Evolutionary conservation across 2,888 invertebrate genomes (phyloP).

Genomic region (Ametastegia equiseti): DNA sequence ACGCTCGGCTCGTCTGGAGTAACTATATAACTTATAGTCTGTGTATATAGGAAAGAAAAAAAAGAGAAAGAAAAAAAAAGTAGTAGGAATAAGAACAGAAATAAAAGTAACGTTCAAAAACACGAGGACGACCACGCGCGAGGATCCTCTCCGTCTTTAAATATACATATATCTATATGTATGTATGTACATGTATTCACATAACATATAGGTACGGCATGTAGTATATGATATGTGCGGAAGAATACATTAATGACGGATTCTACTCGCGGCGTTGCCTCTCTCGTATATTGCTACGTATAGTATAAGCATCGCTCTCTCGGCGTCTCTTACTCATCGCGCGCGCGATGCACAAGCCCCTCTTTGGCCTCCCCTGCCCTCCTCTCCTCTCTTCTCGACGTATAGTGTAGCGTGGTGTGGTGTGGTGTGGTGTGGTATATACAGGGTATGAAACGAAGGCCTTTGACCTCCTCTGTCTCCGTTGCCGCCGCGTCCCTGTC

Average conservation of each 20-base stretch:
- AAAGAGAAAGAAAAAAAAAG: background rate
- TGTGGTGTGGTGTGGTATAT: conserved; percentile 48
- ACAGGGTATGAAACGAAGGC: conserved; percentile 69
- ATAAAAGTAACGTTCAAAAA: background rate
- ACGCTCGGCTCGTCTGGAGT: too few species aligned
- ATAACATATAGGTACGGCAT: too few species aligned
- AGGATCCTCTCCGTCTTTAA: background rate
- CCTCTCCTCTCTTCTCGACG: too few species aligned
- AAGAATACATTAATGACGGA: conserved; percentile 65
- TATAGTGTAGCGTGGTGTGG: too few species aligned
- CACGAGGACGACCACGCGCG: conserved; percentile 37
- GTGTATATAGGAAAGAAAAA: too few species aligned
- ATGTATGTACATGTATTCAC: background rate
- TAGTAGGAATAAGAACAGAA: too few species aligned
- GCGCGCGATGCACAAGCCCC: conserved; percentile 50
- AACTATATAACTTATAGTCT: too few species aligned
- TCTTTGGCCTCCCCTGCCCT: conserved; percentile 45
- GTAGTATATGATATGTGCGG: conserved; percentile 48
- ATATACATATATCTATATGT: background rate
- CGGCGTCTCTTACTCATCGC: conserved; percentile 53
- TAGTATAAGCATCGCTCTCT: conserved; percentile 52
- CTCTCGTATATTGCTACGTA: background rate
- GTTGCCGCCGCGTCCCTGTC: conserved; percentile 47
- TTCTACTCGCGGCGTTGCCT: conserved; percentile 43
- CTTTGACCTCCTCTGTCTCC: conserved; percentile 70